Conservation (phyloP, 2,113 vertebrate species). For the Amia ocellicauda region DNA sequence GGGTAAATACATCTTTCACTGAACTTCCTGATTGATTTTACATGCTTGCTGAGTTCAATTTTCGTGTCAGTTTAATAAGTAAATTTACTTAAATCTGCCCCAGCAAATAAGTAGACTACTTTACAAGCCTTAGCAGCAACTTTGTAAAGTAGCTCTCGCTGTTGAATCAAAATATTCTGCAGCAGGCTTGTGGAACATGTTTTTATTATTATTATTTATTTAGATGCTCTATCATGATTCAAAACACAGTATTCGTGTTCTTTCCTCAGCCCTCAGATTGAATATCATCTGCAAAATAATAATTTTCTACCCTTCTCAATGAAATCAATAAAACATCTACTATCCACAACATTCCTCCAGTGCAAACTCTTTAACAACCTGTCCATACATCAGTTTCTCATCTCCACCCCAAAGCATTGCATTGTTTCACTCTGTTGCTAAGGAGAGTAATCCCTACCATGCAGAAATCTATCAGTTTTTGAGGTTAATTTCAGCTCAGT, state of each 20-base stretch:
- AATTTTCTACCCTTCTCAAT: not conserved
- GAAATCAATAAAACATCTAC: not conserved
- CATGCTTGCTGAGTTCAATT: too few relatives aligned
- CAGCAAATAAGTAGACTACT: too few relatives aligned
- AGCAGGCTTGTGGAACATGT: too few relatives aligned
- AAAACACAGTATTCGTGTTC: not conserved
- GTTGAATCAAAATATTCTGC: too few relatives aligned
- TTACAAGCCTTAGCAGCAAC: too few relatives aligned
- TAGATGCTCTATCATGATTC: not conserved
- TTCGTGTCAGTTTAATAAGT: too few relatives aligned
- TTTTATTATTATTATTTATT: not conserved
- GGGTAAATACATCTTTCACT: too few relatives aligned
- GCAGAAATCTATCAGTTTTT: not conserved
- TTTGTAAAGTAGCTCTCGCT: too few relatives aligned
- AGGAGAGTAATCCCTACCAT: not conserved
- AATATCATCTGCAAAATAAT: not conserved
- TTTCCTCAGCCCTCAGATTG: not conserved
- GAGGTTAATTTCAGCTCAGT: not conserved
- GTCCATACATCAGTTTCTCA: not conserved
- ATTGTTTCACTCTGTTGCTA: slow-evolving; percentile 5
- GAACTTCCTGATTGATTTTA: too few relatives aligned
- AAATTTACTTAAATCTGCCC: too few relatives aligned
- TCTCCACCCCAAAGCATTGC: not conserved
- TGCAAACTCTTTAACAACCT: not conserved
- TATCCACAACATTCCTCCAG: slow-evolving; percentile 10